Conservation (phyloP, 2,888 invertebrate species). For the Galeruca laticollis region DNA sequence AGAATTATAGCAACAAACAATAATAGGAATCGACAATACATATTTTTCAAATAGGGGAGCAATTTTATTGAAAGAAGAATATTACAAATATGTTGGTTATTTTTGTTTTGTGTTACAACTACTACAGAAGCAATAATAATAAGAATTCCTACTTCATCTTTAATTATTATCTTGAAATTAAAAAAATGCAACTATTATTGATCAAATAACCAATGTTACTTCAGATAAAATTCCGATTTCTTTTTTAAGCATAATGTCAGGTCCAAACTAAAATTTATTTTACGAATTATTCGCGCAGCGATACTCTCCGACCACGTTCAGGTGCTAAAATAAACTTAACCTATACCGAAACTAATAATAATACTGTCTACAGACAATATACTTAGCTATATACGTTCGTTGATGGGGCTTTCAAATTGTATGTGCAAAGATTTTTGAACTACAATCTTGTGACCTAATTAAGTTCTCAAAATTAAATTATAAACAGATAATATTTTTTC, state of each 20-base stretch:
- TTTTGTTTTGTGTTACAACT: too few species aligned
- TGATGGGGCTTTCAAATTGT: constrained; percentile 2
- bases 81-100: too few species aligned
- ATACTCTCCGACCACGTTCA: constrained; percentile 46
- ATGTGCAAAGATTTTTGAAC: constrained; percentile 16
- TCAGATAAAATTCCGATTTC: not conserved
- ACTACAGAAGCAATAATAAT: too few species aligned
- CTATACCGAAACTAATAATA: constrained; percentile 59
- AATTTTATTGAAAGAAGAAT: too few species aligned
- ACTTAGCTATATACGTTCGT: constrained; percentile 18
- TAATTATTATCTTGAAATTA: too few species aligned
- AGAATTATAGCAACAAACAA: too few species aligned
- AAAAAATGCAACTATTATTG: too few species aligned
- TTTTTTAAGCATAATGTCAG: not conserved
- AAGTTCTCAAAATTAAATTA: not conserved
- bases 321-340: constrained; percentile 66
- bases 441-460: constrained; percentile 4
- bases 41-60: too few species aligned
- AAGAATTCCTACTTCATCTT: too few species aligned
- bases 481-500: too few species aligned
- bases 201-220: too few species aligned
- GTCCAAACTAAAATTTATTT: constrained; percentile 1
- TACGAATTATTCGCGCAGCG: constrained; percentile 17
- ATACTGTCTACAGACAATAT: constrained; percentile 45
- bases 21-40: too few species aligned